phyloP scores from a whole-genome alignment of 1,140 invertebrate species.

The Halyomorpha halys region DNA sequence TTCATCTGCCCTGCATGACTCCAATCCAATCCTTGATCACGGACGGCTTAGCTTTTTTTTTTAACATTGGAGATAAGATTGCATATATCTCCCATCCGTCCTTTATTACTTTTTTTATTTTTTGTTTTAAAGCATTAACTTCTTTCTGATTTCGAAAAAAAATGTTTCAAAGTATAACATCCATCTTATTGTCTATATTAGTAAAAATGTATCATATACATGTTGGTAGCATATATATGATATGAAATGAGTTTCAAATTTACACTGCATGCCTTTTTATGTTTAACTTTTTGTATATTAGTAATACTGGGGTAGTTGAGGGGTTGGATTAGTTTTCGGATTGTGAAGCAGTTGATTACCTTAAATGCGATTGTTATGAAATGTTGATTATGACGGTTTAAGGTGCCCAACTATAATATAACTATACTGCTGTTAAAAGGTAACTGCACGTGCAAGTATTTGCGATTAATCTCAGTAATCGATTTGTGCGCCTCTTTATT shows the following conservation, averaged over 20 bases:
- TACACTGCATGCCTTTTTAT: constrained; percentile 9
- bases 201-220: background rate
- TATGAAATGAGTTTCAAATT: too few relatives aligned
- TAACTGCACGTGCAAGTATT: constrained; percentile 21
- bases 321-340: constrained; percentile 8
- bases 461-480: constrained; percentile 11
- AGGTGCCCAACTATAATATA: too few relatives aligned
- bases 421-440: constrained; percentile 12
- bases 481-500: constrained; percentile 19
- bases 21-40: background rate
- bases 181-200: background rate
- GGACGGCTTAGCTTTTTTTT: background rate
- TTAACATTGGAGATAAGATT: background rate
- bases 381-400: too few relatives aligned
- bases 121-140: too few relatives aligned
- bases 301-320: constrained; percentile 7
- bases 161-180: background rate
- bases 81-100: too few relatives aligned
- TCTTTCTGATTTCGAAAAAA: background rate
- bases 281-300: background rate
- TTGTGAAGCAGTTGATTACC: constrained; percentile 1
- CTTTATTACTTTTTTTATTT: too few relatives aligned
- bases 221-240: background rate
- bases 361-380: background rate
- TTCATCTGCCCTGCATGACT: background rate